Evolutionary conservation across 2,888 invertebrate genomes (phyloP), one percentile per base, ranked within the genome.

Genomic region (Agelastica alni): DNA sequence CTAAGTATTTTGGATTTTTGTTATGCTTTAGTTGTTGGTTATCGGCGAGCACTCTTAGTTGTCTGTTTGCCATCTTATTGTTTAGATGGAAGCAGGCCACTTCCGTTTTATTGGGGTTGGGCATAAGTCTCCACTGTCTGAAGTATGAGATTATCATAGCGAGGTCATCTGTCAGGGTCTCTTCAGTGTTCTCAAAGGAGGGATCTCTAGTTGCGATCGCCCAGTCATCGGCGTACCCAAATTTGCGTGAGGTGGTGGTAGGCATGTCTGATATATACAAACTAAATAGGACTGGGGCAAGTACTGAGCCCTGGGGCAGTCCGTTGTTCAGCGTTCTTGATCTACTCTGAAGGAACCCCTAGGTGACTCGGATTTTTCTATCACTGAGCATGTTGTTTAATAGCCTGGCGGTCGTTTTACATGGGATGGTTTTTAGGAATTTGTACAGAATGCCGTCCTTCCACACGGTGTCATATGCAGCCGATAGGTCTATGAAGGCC

Each of bases 291-390:
- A 53, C 13, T 10, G 53, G 59, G n/a, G 58, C 47, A 17, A 61
- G 39, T 12, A 53, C 54, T 12, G 54, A 54, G 3, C 61, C 59
- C 32, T 61, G 61, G 17, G 56, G 53, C 12, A 57, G 43, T 16
- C 61, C 58, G 31, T 61, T 59, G 10, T 59, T 55, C 20, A 56
- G 48, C 12, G 13, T 49, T 42, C 51, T 51, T 12, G n/a, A n/a
- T n/a, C n/a, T n/a, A n/a, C n/a, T n/a, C n/a, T n/a, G n/a, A n/a
- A n/a, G n/a, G n/a, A n/a, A n/a, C n/a, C n/a, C n/a, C n/a, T n/a
- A n/a, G n/a, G n/a, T n/a, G n/a, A n/a, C n/a, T n/a, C n/a, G n/a
- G n/a, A n/a, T n/a, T n/a, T n/a, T n/a, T n/a, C n/a, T n/a, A n/a
- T n/a, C n/a, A n/a, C n/a, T n/a, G n/a, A n/a, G n/a, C n/a, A n/a